Conservation (phyloP, 2,888 invertebrate species). For the Smittia sp. region DNA sequence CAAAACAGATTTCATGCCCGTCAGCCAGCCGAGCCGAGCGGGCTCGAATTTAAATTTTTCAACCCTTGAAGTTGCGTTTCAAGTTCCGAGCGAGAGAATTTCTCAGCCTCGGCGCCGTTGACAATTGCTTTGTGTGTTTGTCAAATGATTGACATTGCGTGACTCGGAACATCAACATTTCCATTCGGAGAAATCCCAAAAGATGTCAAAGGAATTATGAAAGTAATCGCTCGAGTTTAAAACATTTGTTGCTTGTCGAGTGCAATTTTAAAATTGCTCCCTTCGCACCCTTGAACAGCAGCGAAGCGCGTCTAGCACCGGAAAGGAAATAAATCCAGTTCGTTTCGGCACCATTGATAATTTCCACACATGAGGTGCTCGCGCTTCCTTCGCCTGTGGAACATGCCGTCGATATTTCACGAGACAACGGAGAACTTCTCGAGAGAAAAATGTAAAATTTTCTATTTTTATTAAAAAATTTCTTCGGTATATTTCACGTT, state of each 20-base stretch:
- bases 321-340: constrained; percentile 3
- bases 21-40: not conserved
- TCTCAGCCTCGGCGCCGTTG: not conserved
- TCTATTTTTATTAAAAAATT: not conserved
- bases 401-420: constrained; percentile 8
- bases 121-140: constrained; percentile 11
- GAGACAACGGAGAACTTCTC: not conserved
- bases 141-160: constrained; percentile 23
- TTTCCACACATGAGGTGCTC: constrained; percentile 17
- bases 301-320: not conserved
- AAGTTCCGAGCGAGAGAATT: not conserved
- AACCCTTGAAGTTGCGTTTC: not conserved
- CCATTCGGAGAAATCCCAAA: not conserved
- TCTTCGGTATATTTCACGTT: not conserved
- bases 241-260: constrained; percentile 1
- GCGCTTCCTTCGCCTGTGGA: not conserved
- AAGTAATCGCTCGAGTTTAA: not conserved
- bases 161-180: not conserved
- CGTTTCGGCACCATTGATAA: constrained; percentile 15
- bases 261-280: constrained; percentile 11
- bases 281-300: not conserved
- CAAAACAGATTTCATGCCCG: not conserved
- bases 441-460: not conserved
- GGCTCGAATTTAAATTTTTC: not conserved
- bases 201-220: not conserved